Percentiles rank a stretch among this genome's conserved stretches.
Evolutionary conservation across 2,888 invertebrate genomes (phyloP).

Genomic region (Cheiracanthium punctorium): DNA sequence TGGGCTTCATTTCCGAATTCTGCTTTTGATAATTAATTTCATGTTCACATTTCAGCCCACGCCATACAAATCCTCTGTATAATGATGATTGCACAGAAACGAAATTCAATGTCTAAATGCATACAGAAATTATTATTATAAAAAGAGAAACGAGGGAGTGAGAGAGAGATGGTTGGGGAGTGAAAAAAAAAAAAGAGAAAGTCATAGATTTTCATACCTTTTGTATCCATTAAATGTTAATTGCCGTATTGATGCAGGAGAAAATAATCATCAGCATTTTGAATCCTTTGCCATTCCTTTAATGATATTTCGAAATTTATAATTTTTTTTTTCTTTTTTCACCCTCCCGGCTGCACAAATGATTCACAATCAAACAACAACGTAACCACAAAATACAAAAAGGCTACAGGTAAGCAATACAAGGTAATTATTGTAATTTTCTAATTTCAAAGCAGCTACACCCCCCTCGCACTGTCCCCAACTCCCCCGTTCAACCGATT

Average conservation of each 20-base stretch:
- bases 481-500: background rate
- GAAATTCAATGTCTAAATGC: background rate
- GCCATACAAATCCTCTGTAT: background rate
- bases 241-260: background rate
- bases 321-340: too few species aligned
- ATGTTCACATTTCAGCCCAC: background rate
- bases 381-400: background rate
- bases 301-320: slow-evolving; percentile 9
- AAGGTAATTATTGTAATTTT: slow-evolving; percentile 15
- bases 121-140: background rate
- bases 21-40: background rate
- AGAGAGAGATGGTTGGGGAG: too few species aligned
- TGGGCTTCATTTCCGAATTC: background rate
- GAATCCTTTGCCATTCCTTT: background rate
- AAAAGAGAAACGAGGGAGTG: background rate
- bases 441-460: background rate
- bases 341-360: background rate
- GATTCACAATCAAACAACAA: background rate
- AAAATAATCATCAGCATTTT: background rate
- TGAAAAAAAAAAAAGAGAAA: background rate
- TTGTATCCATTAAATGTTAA: slow-evolving; percentile 10
- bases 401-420: slow-evolving; percentile 5
- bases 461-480: background rate
- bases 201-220: slow-evolving; percentile 5
- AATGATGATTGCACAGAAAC: background rate